Evolutionary conservation across 2,888 invertebrate genomes (phyloP).

Genomic region (Acanthosepion pharaonis): DNA sequence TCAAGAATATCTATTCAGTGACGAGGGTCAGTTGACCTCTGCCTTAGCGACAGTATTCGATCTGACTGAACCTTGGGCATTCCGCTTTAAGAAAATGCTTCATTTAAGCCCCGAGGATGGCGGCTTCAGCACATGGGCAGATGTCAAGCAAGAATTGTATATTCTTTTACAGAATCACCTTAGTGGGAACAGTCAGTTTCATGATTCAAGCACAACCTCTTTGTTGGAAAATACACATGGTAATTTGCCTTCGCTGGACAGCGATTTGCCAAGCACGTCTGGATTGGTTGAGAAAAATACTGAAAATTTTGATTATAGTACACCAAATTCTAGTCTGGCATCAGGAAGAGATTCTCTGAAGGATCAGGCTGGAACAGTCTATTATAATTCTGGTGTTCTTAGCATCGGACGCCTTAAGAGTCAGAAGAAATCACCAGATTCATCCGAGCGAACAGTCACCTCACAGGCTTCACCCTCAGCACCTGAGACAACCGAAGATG

Average conservation of each 20-base stretch:
- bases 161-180: constrained; percentile 44
- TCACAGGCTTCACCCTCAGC: constrained; percentile 33
- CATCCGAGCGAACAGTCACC: constrained; percentile 1
- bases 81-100: constrained; percentile 45
- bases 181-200: not conserved
- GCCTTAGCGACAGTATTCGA: constrained; percentile 45
- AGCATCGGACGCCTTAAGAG: not conserved
- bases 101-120: constrained; percentile 44
- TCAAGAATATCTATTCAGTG: constrained; percentile 56
- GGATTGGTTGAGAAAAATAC: not conserved
- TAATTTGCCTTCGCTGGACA: constrained; percentile 23
- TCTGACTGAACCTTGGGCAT: constrained; percentile 47
- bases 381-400: not conserved
- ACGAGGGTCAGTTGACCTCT: constrained; percentile 48
- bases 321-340: not conserved
- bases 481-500: not conserved
- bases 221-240: constrained; percentile 36
- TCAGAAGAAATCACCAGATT: constrained; percentile 35
- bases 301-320: not conserved
- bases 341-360: not conserved
- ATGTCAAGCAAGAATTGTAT: constrained; percentile 43
- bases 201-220: not conserved
- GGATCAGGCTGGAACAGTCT: not conserved
- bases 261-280: constrained; percentile 39
- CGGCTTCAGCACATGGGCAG: constrained; percentile 40